Evolutionary conservation across 2,888 invertebrate species (phyloP).

Genomic region (Cephus pulcher): DNA sequence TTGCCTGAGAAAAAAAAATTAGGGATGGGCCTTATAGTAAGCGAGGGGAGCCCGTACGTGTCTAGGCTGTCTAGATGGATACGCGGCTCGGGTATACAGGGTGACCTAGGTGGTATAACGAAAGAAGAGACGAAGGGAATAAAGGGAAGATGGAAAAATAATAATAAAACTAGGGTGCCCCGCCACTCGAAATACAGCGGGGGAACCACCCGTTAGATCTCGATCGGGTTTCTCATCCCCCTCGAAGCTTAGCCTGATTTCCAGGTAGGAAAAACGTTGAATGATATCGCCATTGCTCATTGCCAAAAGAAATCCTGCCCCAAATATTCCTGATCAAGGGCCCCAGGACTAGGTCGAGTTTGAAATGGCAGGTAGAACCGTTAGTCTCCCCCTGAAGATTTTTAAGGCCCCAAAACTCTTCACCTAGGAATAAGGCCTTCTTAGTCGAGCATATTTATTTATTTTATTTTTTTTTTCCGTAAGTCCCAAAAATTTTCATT

Average conservation of each 20-base stretch:
- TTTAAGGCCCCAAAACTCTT: not conserved
- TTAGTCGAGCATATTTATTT: not conserved
- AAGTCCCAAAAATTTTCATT: not conserved
- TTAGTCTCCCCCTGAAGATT: constrained; percentile 31
- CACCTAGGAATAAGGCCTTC: not conserved
- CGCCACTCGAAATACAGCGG: constrained; percentile 18
- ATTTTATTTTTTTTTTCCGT: too few species aligned
- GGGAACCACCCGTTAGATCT: constrained; percentile 40
- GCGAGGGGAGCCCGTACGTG: not conserved
- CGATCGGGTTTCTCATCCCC: constrained; percentile 39
- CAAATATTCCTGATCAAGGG: constrained; percentile 52
- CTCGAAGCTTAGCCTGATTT: constrained; percentile 25
- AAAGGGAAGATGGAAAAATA: constrained; percentile 15
- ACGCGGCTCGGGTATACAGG: not conserved
- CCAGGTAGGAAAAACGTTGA: constrained; percentile 62
- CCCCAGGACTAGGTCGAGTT: constrained; percentile 16
- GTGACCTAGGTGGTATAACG: not conserved
- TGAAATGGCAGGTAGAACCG: constrained; percentile 50
- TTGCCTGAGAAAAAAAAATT: constrained; percentile 20
- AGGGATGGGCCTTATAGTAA: constrained; percentile 2
- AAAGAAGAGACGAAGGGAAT: constrained; percentile 12
- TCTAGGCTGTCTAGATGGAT: not conserved
- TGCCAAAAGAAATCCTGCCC: constrained; percentile 39
- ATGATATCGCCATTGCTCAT: constrained; percentile 43
- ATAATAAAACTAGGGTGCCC: constrained; percentile 19